Base-by-base conservation (phyloP, 2,797 vertebrate genomes). In the Phoeniculus purpureus region DNA sequence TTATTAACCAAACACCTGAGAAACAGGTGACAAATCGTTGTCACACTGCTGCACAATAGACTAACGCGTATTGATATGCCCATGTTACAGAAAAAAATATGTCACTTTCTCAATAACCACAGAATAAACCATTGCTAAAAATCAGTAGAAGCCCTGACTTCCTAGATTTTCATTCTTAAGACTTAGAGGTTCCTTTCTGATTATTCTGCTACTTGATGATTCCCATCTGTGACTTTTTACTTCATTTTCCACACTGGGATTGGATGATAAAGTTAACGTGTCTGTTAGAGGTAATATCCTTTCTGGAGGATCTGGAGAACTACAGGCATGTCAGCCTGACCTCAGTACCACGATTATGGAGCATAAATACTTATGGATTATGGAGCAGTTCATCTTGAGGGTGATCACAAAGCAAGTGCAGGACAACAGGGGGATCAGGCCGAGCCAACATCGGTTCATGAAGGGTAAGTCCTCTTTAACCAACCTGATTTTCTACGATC, bases 1-100 rank as follows among this genome's bases (percentile, higher is more conserved):
- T 91, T 85, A 75, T 75, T 73, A 67, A 81, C 73, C n/a, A 87
- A 76, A 50, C 50, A 77, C 32, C 58, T 85, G 64, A 74, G 43
- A 61, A 94, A 81, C 85, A 61, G 72, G 52, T 89, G 94, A 80
- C 43, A 80, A 72, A 84, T 61, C 47, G 66, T 4, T 81, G 59
- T 74, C 58, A 56, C 16, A 87, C 15, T 80, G 12, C 43, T 79
- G 50, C 76, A 71, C 1, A 65, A 61, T 26, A 86, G 45, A 51
- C 43, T 77, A 92, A 71, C 34, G 61, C 23, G 68, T 74, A 50
- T 29, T 67, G 47, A 72, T 58, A 85, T 56, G 71, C 18, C 40
- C 58, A 47, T 62, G 87, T 90, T 75, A 74, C 20, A 76, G 43
- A 84, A 87, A 82, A 82, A n/a, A 5, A 32, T 6, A n/a, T 32